phyloP scores from a whole-genome alignment of 1,140 invertebrate species.

The Sycobia sp. region DNA sequence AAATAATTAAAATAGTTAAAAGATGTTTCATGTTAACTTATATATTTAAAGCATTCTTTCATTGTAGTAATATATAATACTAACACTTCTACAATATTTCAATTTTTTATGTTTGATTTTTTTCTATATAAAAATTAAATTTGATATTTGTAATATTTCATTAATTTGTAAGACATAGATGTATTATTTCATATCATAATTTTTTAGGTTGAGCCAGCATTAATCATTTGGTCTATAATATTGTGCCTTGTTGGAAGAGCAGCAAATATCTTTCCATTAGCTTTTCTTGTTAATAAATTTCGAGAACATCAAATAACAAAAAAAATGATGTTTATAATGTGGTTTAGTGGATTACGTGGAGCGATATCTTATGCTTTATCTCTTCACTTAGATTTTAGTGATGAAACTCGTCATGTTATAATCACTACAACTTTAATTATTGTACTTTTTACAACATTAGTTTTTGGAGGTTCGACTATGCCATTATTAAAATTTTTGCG shows the following conservation, averaged over 20 bases:
- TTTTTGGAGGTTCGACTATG: constrained; percentile 97
- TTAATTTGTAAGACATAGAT: too few species aligned
- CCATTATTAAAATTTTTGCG: constrained; percentile 87
- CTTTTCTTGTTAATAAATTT: constrained; percentile 92
- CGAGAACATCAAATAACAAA: constrained; percentile 96
- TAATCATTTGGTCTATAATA: constrained; percentile 92
- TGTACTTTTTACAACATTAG: constrained; percentile 91
- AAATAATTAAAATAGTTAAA: too few species aligned
- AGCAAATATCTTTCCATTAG: constrained; percentile 95
- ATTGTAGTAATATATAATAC: too few species aligned
- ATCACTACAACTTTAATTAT: constrained; percentile 97
- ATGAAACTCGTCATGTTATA: constrained; percentile 92
- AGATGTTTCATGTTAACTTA: too few species aligned
- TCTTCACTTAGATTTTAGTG: constrained; percentile 92
- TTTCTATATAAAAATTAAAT: too few species aligned
- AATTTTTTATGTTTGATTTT: too few species aligned
- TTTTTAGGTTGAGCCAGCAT: constrained; percentile 71
- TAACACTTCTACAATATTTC: too few species aligned
- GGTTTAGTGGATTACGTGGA: constrained; percentile 95
- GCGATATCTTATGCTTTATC: constrained; percentile 98
- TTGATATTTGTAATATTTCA: too few species aligned
- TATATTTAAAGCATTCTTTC: too few species aligned
- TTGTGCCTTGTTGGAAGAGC: constrained; percentile 92
- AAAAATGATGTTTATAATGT: constrained; percentile 99
- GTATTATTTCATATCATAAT: too few species aligned